Base-by-base conservation (phyloP, 2,888 invertebrate species). In the Phlogophora meticulosa region DNA sequence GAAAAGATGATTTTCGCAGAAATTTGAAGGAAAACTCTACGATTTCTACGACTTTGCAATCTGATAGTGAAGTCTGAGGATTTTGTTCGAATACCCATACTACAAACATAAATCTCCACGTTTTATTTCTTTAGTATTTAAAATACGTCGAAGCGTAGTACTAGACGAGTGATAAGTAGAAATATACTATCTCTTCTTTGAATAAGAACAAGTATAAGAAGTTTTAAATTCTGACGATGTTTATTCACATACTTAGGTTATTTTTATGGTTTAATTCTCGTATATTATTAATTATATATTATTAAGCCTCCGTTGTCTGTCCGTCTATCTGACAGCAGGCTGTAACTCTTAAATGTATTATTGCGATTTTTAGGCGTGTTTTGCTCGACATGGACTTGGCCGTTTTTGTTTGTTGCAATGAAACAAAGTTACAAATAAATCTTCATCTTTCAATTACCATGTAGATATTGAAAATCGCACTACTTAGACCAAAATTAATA, bases 1-100 rank as follows among this genome's bases (percentile, higher is more conserved):
- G 53, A n/a, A 51, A 61, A 72, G 68, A 78, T 72, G 59, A 77
- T 73, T 61, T 72, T 72, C 59, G 17, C 34, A 43, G 63, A 48
- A 56, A 61, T 49, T 71, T 61, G 42, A 36, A 34, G 57, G 24
- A n/a, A 34, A 59, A 72, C 58, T 72, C 76, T 45, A 46, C 24
- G 49, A 61, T 61, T 72, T 76, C 49, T 71, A 58, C 43, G 56
- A 60, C 56, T 73, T 76, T 63, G 49, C 38, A 49, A 59, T 56
- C 65, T 62, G 76, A 70, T 70, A 65, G 71, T 70, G 48, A 61
- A 75, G 53, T 64, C 55, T 60, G 46, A 45, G 43, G 40, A 63
- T 59, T 43, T 57, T 53, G 59, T 77, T 60, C 20, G 15, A 11
- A 63, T 56, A n/a, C n/a, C n/a, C 52, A 17, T 72, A 67, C 71